phyloP scores from a whole-genome alignment of 1,140 invertebrate genomes.

The Ceratina australensis region DNA sequence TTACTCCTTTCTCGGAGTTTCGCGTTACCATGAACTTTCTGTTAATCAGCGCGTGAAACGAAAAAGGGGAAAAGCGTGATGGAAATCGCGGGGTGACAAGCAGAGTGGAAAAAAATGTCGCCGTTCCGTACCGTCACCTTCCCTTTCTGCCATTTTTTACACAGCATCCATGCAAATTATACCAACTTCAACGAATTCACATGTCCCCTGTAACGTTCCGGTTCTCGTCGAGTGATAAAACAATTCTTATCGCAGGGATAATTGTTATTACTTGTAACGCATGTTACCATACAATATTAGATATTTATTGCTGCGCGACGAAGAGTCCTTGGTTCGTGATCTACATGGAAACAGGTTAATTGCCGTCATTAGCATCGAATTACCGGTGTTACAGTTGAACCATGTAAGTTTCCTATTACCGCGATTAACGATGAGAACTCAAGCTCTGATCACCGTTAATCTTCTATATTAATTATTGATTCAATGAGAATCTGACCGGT shows the following conservation, averaged over 20 bases:
- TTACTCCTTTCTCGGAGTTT: slow-evolving; percentile 24
- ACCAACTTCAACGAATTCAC: too few relatives aligned
- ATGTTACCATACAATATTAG: too few relatives aligned
- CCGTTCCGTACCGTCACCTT: background rate
- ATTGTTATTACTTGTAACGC: too few relatives aligned
- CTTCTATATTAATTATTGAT: background rate
- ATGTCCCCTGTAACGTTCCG: too few relatives aligned
- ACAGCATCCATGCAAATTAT: too few relatives aligned
- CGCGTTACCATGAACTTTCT: background rate
- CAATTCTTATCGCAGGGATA: too few relatives aligned
- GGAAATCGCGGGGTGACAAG: background rate
- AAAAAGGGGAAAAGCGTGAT: background rate
- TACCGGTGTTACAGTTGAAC: background rate
- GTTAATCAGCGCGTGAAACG: slow-evolving; percentile 9
- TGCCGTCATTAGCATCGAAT: background rate
- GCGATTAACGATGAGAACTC: background rate
- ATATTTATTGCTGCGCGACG: too few relatives aligned
- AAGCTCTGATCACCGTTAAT: background rate
- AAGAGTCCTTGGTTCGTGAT: background rate
- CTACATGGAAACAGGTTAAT: background rate
- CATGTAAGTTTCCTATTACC: background rate
- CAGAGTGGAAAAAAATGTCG: slow-evolving; percentile 6
- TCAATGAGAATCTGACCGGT: background rate
- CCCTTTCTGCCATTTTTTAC: too few relatives aligned
- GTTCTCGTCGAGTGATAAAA: too few relatives aligned